phyloP scores from a whole-genome alignment of 2,888 invertebrate genomes.

The Ctena decussata region DNA sequence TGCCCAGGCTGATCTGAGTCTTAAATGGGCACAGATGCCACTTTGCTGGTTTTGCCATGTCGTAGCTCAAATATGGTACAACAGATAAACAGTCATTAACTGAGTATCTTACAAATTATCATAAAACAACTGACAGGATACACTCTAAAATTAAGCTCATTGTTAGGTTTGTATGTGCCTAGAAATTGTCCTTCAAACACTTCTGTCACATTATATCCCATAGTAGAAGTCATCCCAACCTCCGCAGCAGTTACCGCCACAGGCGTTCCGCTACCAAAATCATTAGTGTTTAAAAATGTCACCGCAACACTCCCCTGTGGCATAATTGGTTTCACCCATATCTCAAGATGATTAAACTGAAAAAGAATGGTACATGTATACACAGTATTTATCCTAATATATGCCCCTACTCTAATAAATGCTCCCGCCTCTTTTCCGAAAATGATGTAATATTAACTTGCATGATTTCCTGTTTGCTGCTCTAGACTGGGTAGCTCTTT shows the following conservation, averaged over 20 bases:
- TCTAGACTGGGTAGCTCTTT: too few relatives aligned
- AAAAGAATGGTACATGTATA: too few relatives aligned
- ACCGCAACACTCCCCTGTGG: conserved; percentile 82
- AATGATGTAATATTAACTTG: too few relatives aligned
- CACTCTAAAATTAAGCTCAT: conserved; percentile 63
- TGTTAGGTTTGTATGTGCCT: conserved; percentile 70
- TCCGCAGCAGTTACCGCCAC: conserved; percentile 60
- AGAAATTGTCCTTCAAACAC: conserved; percentile 77
- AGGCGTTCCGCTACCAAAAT: conserved; percentile 71
- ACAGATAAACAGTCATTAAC: too few relatives aligned
- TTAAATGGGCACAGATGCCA: too few relatives aligned
- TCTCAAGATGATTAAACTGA: conserved; percentile 89
- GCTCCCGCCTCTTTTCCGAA: too few relatives aligned
- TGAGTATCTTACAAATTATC: conserved; percentile 54
- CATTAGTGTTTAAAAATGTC: conserved; percentile 77
- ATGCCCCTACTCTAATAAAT: too few relatives aligned
- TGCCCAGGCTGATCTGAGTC: too few relatives aligned
- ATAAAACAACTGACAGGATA: conserved; percentile 71
- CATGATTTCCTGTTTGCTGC: too few relatives aligned
- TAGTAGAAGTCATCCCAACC: conserved; percentile 71
- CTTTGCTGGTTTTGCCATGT: too few relatives aligned
- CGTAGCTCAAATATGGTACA: too few relatives aligned
- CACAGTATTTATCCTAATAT: too few relatives aligned
- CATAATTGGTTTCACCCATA: conserved; percentile 92
- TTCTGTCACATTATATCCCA: conserved; percentile 81